These are phyloP conservation scores for Drosophila meridionalis DNA, from an alignment of 2,888 invertebrate species.

Conservation along the genomic window DNA sequence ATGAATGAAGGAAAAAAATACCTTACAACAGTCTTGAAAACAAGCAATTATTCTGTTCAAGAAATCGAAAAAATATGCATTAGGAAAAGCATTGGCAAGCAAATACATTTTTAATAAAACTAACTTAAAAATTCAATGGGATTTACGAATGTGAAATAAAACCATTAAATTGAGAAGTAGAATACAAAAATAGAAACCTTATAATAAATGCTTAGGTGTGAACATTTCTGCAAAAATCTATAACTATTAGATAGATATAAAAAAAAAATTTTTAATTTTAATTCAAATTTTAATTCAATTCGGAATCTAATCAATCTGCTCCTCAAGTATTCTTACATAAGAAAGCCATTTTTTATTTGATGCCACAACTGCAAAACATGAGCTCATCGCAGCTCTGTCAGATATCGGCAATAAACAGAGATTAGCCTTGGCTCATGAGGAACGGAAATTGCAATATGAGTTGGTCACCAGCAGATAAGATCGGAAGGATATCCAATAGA, in stretches of 20 bases:
- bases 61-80: neutral
- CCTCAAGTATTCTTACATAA: neutral
- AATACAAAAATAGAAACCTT: neutral
- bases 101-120: neutral
- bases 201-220: neutral
- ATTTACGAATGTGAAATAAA: neutral
- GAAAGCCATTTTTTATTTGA: slow-evolving; percentile 1
- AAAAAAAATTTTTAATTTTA: neutral
- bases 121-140: neutral
- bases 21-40: neutral
- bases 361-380: slow-evolving; percentile 9
- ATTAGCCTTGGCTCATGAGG: slow-evolving; percentile 27
- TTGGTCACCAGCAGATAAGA: slow-evolving; percentile 66
- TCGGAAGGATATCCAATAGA: slow-evolving; percentile 55
- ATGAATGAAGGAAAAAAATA: neutral
- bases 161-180: neutral
- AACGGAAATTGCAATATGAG: slow-evolving; percentile 61
- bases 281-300: too few relatives aligned
- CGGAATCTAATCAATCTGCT: neutral
- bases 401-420: slow-evolving; percentile 16
- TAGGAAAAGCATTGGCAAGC: neutral
- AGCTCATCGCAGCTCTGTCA: slow-evolving; percentile 17
- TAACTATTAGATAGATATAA: too few relatives aligned
- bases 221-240: neutral
- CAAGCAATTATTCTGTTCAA: neutral